Base-by-base conservation (phyloP, 1,140 invertebrate species). In the Lasioglossum albipes region DNA sequence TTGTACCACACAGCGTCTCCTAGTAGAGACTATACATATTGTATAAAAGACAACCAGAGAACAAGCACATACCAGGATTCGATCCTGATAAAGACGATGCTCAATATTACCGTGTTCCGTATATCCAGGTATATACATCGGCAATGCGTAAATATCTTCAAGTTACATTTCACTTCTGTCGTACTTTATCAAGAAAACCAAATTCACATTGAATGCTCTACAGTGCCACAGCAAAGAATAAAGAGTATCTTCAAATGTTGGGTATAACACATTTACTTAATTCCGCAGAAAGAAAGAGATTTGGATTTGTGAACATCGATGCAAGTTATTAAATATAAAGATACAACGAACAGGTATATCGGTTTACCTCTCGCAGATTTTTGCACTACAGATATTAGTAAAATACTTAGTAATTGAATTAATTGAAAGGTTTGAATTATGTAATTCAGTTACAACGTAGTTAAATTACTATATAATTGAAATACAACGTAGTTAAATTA, bases 221-320 rank as follows among this genome's bases (percentile, higher is more conserved):
- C 84, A 97, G 97, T 79, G 94, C 94, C 81, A 95, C 96, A 72
- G 97, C 97, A 52, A 96, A 95, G 92, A 96, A 96, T 88, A 97
- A 96, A 91, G 91, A 94, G 4, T 97, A 96, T 89, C 93, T 98
- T 73, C 92, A 95, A 83, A 92, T 94, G 69, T 95, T 97, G 92
- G 96, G 97, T 59, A 96, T 98, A 27, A 98, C 97, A 71, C 97
- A 98, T 90, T 95, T 98, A 10, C 91, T 98, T 27, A 98, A 98
- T 92, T 95, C 96, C 27, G 97, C 97, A 5, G 96, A 97, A 90
- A 97, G 97, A 31, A 95, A 95, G 83, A 94, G 95, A 59, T 96
- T 96, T 91, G 96, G 95, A 7, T 96, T 96, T 92, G 97, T 98
- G 27, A 96, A 97, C 88, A 97, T 97, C 4, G 95, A 95, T 88